Conservation (phyloP, 2,797 vertebrate genomes). For the Syngnathus rostellatus region DNA sequence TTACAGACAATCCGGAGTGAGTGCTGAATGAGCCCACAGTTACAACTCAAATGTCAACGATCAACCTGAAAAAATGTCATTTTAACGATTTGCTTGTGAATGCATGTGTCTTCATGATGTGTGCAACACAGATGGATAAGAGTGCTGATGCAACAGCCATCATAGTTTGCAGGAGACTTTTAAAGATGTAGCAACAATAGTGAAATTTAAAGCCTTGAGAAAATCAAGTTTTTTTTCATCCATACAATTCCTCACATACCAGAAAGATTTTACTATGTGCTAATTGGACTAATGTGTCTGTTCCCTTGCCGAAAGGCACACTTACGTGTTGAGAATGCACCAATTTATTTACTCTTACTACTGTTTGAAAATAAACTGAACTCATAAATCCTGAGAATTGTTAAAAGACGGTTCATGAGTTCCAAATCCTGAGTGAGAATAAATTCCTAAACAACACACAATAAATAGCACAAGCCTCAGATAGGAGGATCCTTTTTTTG, state of each 20-base stretch:
- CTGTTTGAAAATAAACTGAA: constrained; percentile 11
- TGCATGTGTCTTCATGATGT: not conserved
- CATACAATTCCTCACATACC: constrained; percentile 25
- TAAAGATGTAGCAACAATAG: not conserved
- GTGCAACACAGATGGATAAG: not conserved
- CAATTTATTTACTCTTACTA: constrained; percentile 21
- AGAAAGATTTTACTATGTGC: constrained; percentile 19
- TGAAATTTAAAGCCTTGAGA: not conserved
- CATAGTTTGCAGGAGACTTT: not conserved
- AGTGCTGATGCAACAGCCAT: not conserved
- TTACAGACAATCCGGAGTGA: too few species aligned
- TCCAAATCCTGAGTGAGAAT: too few species aligned
- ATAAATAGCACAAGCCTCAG: too few species aligned
- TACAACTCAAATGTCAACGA: not conserved
- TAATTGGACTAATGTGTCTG: constrained; percentile 31
- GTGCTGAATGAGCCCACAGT: not conserved
- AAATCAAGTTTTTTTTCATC: constrained; percentile 1
- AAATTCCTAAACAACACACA: too few species aligned
- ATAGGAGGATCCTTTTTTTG: not conserved
- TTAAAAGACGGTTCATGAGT: too few species aligned
- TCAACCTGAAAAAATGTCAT: not conserved
- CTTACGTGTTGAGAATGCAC: constrained; percentile 9
- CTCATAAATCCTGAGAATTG: not conserved
- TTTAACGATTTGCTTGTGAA: not conserved
- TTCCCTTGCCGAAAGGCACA: constrained; percentile 21